Evolutionary conservation across 2,888 invertebrate species (phyloP).

Genomic region (Miltochrista miniata): DNA sequence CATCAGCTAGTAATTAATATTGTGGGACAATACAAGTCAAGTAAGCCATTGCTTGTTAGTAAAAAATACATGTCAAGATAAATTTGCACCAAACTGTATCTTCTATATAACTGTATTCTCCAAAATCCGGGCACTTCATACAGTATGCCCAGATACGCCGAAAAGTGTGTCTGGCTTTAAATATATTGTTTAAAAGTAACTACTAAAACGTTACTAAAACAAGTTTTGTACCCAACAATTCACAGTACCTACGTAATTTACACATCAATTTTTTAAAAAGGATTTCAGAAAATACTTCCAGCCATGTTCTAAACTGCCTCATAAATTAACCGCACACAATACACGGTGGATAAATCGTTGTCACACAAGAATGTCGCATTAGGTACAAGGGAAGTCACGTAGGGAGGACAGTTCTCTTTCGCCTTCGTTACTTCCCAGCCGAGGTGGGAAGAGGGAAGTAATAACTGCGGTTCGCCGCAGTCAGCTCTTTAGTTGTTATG

Average conservation of each 20-base stretch:
- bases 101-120: no score
- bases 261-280: slow-evolving; percentile 51
- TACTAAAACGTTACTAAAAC: no score
- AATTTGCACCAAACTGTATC: no score
- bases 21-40: no score
- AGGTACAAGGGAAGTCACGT: slow-evolving; percentile 44
- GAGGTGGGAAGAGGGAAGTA: slow-evolving; percentile 51
- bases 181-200: no score
- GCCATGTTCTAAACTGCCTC: slow-evolving; percentile 65
- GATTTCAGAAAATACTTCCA: slow-evolving; percentile 65
- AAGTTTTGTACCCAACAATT: no score
- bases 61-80: no score
- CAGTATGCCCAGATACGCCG: no score
- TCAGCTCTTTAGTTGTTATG: slow-evolving; percentile 72
- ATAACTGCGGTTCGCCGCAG: slow-evolving; percentile 76
- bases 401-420: slow-evolving; percentile 21
- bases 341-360: slow-evolving; percentile 80
- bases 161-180: no score
- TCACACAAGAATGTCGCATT: slow-evolving; percentile 82
- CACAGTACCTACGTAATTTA: background rate
- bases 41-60: no score
- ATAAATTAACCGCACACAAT: slow-evolving; percentile 78
- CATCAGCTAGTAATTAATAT: no score
- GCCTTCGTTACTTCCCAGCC: slow-evolving; percentile 12
- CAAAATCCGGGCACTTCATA: no score